Percentiles rank a stretch among this genome's conserved stretches.
These are phyloP conservation scores for Vulpes ferrilata DNA, from an alignment of 2,113 vertebrate genomes.

Conservation along the genomic window DNA sequence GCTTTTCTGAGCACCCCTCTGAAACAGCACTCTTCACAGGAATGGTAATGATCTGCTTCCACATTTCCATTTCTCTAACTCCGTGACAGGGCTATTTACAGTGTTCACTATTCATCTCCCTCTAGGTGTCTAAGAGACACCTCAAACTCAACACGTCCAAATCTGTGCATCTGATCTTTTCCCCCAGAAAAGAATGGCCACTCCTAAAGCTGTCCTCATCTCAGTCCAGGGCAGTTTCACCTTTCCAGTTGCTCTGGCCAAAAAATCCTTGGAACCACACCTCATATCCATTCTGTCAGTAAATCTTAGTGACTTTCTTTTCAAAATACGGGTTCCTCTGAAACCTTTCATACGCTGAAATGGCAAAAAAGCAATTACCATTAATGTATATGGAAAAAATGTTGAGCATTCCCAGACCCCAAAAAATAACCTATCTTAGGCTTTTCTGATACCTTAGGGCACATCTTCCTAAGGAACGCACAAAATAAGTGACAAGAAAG, in stretches of 20 bases:
- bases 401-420: neutral
- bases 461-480: neutral
- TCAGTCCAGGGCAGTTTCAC: constrained; percentile 23
- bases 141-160: constrained; percentile 43
- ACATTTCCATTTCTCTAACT: constrained; percentile 42
- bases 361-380: neutral
- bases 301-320: constrained; percentile 51
- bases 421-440: neutral
- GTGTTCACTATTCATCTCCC: constrained; percentile 1
- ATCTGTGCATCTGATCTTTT: neutral
- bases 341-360: neutral
- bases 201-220: neutral
- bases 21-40: constrained; percentile 15
- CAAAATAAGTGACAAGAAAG: neutral
- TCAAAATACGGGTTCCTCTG: neutral
- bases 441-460: neutral
- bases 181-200: neutral
- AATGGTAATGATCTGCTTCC: constrained; percentile 12
- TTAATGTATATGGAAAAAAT: neutral
- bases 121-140: neutral
- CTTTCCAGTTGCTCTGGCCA: neutral
- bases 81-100: neutral
- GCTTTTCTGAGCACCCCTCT: constrained; percentile 11
- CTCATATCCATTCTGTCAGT: neutral
- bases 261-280: constrained; percentile 32